Evolutionary conservation across 92 coral and sea anemone species (phyloP), one percentile per base, ranked within the genome.

Genomic region (Parazoanthus swiftii): DNA sequence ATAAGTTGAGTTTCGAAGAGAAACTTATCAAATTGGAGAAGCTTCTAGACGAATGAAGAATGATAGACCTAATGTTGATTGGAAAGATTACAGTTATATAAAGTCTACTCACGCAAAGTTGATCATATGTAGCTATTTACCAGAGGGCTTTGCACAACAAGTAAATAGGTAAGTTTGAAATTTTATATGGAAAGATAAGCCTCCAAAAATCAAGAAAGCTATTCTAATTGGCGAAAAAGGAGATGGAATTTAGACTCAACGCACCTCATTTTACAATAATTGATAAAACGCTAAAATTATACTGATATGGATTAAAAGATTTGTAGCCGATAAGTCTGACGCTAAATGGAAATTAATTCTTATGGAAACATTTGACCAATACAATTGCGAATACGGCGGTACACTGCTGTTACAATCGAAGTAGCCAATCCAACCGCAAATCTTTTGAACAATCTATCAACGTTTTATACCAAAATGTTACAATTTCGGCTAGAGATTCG

Each of bases 211-310:
- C 37, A 79, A 79, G 58, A 48, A 50, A 79, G 37, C 82, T 14
- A 79, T 39, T 16, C 16, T 79, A n/a, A 79, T 79, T 15, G 82
- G 82, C 23, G 82, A 79, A 79, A 79, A 50, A 48, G 8, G 43
- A 10, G 68, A 48, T 48, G 68, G 82, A 48, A 29, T 29, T 29
- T 29, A 54, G 82, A 23, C 26, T 79, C 7, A 79, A 44, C 68
- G n/a, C 33, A 29, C 33, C 33, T 29, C 33, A 29, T 29, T 29
- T 29, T 29, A 29, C 33, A 29, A 29, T 29, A 51, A 48, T 51
- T 3, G 25, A 79, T 25, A 79, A 79, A 21, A 68, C 82, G 11
- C 68, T 79, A 44, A 79, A 79, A 29, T 29, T 29, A 29, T 29
- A 33, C 67, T 79, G 8, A 11, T n/a, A 20, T 79, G 82, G 68